A percentile compares a stretch with the other conserved stretches of the same genome.
These are phyloP conservation scores for Axinella damicornis DNA, from an alignment of 37 sponge, comb jelly and placozoan genomes.

Conservation along the genomic window DNA sequence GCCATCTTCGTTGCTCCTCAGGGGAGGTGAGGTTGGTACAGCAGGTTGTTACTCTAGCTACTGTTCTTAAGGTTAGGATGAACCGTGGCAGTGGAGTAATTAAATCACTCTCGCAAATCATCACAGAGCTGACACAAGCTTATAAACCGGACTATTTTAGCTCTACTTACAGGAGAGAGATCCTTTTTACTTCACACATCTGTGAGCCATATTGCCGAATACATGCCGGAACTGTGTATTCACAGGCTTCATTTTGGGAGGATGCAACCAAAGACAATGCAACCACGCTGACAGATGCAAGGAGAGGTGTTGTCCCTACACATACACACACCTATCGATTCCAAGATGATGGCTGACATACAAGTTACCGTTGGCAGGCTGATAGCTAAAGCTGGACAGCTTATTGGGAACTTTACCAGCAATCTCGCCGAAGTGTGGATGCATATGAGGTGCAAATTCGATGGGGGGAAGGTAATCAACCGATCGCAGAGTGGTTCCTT, in stretches of 20 bases:
- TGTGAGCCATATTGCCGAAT: too few relatives aligned
- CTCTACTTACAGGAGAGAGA: too few relatives aligned
- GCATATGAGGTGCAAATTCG: constrained; percentile 50
- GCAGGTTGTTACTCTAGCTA: too few relatives aligned
- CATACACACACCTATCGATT: neutral
- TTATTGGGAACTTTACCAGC: constrained; percentile 50
- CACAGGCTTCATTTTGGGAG: neutral
- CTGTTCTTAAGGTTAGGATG: too few relatives aligned
- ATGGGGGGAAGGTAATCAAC: constrained; percentile 59
- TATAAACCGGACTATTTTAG: too few relatives aligned
- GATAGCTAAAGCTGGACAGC: constrained; percentile 30
- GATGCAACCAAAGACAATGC: neutral
- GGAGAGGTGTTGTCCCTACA: neutral
- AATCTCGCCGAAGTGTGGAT: constrained; percentile 60
- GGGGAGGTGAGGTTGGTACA: constrained; percentile 70
- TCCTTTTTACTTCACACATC: too few relatives aligned
- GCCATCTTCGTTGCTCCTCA: constrained; percentile 92
- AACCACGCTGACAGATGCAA: neutral
- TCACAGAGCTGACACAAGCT: too few relatives aligned
- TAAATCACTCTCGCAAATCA: too few relatives aligned
- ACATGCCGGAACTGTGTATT: too few relatives aligned
- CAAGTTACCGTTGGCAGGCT: constrained; percentile 20
- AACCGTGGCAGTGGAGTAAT: too few relatives aligned
- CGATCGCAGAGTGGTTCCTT: constrained; percentile 46
- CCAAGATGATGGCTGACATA: constrained; percentile 28